These are phyloP conservation scores for Myotis myotis DNA, from an alignment of 2,797 vertebrate species.

Conservation along the genomic window DNA sequence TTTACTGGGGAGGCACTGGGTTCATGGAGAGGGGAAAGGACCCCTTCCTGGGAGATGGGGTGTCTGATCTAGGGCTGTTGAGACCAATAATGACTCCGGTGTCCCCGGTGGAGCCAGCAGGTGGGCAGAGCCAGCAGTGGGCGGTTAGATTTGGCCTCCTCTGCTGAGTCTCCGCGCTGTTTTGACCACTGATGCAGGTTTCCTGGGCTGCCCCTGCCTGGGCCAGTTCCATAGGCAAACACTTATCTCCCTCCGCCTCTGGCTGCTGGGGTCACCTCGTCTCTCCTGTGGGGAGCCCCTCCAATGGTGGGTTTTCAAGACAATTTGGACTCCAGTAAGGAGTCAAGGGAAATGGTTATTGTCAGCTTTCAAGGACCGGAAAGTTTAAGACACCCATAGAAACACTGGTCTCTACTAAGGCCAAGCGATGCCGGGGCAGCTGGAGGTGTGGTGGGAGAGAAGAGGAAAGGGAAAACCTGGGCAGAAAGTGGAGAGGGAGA, in stretches of 20 bases:
- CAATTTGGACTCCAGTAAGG: not conserved
- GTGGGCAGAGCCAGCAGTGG: not conserved
- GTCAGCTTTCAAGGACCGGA: not conserved
- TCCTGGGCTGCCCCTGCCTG: not conserved
- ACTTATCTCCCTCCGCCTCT: not conserved
- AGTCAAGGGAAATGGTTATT: not conserved
- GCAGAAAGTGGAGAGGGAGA: not conserved
- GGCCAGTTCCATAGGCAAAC: not conserved
- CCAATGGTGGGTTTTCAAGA: not conserved
- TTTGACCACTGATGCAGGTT: not conserved
- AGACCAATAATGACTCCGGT: not conserved
- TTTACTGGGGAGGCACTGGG: fast-evolving
- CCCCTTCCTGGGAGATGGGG: fast-evolving
- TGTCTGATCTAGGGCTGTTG: not conserved
- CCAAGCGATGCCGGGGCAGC: not conserved
- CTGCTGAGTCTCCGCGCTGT: not conserved
- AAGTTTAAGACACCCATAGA: not conserved
- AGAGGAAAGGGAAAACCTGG: not conserved
- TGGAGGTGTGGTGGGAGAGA: too few species aligned
- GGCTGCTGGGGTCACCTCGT: fast-evolving
- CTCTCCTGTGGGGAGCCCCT: not conserved
- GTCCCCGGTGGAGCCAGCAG: not conserved
- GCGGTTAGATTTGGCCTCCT: not conserved
- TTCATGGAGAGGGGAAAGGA: fast-evolving
- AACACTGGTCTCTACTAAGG: not conserved